phyloP scores from a whole-genome alignment of 2,888 invertebrate genomes.

The Blera fallax region DNA sequence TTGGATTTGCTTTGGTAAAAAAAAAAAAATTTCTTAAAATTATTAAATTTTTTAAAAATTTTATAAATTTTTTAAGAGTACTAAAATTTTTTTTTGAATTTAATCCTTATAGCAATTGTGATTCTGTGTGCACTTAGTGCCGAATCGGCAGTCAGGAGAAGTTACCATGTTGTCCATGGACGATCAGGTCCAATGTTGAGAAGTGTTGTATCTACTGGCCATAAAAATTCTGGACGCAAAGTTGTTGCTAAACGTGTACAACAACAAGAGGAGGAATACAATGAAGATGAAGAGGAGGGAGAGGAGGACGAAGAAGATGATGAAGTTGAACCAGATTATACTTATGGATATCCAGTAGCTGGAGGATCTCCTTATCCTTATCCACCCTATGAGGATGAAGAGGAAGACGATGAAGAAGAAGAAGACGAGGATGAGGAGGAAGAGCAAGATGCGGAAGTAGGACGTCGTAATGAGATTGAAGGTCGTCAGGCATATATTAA shows the following conservation, averaged over 20 bases:
- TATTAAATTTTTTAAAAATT: neutral
- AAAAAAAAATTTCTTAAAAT: neutral
- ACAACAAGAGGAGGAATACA: neutral
- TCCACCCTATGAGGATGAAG: neutral
- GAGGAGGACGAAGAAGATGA: slow-evolving; percentile 2
- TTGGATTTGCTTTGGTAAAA: slow-evolving; percentile 62
- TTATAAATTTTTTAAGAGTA: neutral
- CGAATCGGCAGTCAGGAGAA: neutral
- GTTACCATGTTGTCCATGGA: slow-evolving; percentile 22
- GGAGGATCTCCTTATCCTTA: neutral
- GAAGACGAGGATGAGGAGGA: neutral
- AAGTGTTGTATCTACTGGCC: slow-evolving; percentile 1
- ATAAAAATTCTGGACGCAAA: neutral
- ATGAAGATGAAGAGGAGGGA: neutral
- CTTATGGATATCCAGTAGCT: neutral
- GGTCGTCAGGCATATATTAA: slow-evolving; percentile 77
- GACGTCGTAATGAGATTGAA: neutral
- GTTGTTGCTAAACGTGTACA: neutral
- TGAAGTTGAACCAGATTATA: neutral
- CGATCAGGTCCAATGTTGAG: slow-evolving; percentile 3
- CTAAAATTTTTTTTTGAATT: neutral
- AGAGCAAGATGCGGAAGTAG: neutral
- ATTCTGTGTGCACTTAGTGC: slow-evolving; percentile 34
- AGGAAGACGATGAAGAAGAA: neutral
- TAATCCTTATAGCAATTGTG: slow-evolving; percentile 7